These are phyloP conservation scores for Cistogaster globosa DNA, from an alignment of 2,888 invertebrate genomes.

Conservation along the genomic window DNA sequence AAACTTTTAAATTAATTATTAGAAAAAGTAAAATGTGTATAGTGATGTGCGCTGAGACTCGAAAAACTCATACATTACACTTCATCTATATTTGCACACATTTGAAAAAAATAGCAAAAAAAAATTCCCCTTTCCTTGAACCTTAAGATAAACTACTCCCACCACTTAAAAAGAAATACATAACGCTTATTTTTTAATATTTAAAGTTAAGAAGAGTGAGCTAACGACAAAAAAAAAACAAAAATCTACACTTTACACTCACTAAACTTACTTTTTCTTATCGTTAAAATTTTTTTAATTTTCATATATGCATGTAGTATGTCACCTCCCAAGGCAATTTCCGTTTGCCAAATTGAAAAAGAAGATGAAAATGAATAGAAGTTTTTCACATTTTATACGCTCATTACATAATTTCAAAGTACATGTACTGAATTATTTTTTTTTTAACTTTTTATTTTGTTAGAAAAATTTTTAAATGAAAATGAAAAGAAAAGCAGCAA, in stretches of 20 bases:
- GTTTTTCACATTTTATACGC: constrained; percentile 80
- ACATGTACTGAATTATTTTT: constrained; percentile 77
- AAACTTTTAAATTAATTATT: constrained; percentile 83
- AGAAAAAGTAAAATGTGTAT: constrained; percentile 77
- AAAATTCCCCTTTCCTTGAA: constrained; percentile 24
- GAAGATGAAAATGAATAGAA: constrained; percentile 66
- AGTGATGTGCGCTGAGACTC: constrained; percentile 69
- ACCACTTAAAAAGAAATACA: constrained; percentile 45
- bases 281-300: constrained; percentile 16
- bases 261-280: constrained; percentile 52
- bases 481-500: constrained; percentile 52
- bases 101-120: constrained; percentile 21
- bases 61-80: constrained; percentile 70
- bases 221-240: constrained; percentile 38
- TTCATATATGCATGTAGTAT: constrained; percentile 74
- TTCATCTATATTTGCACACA: constrained; percentile 63
- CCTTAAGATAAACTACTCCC: constrained; percentile 24
- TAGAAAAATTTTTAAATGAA: constrained; percentile 68
- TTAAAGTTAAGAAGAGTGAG: constrained; percentile 50
- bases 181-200: constrained; percentile 26
- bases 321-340: constrained; percentile 82
- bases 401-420: constrained; percentile 81
- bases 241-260: constrained; percentile 49
- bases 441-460: constrained; percentile 48
- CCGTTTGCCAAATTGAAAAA: constrained; percentile 82